Conservation (phyloP, 2,888 invertebrate genomes). For the Latrodectus hesperus region DNA sequence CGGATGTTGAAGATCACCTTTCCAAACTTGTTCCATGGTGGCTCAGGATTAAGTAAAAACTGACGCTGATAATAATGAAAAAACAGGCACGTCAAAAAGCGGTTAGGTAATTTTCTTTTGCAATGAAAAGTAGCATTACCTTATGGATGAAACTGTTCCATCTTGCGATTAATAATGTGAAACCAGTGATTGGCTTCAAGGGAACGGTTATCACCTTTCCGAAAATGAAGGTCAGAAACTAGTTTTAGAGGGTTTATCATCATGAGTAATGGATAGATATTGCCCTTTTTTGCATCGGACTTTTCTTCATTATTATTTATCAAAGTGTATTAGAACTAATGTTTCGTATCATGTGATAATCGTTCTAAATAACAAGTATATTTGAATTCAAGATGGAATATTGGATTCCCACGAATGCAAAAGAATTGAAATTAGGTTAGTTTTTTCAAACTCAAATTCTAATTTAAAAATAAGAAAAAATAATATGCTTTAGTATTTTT, state of each 20-base stretch:
- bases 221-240: slow-evolving; percentile 40
- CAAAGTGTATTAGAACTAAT: too few relatives aligned
- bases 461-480: too few relatives aligned
- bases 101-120: background rate
- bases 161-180: background rate
- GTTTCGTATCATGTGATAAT: too few relatives aligned
- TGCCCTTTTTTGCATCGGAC: background rate
- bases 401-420: too few relatives aligned
- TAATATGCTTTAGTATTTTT: too few relatives aligned
- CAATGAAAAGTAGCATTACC: background rate
- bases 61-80: background rate
- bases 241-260: slow-evolving; percentile 8
- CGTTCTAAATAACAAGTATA: too few relatives aligned
- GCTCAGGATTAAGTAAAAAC: too few relatives aligned
- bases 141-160: background rate
- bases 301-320: too few relatives aligned
- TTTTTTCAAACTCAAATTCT: too few relatives aligned
- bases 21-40: slow-evolving; percentile 10
- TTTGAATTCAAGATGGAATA: too few relatives aligned
- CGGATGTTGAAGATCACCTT: slow-evolving; percentile 46
- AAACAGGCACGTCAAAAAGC: background rate
- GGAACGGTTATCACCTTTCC: background rate
- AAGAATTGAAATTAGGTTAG: too few relatives aligned
- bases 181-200: background rate
- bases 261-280: slow-evolving; percentile 1